A percentile compares a stretch with the other conserved stretches of the same genome.
Conservation (phyloP, 2,797 vertebrate genomes). For the Gymnodraco acuticeps region DNA sequence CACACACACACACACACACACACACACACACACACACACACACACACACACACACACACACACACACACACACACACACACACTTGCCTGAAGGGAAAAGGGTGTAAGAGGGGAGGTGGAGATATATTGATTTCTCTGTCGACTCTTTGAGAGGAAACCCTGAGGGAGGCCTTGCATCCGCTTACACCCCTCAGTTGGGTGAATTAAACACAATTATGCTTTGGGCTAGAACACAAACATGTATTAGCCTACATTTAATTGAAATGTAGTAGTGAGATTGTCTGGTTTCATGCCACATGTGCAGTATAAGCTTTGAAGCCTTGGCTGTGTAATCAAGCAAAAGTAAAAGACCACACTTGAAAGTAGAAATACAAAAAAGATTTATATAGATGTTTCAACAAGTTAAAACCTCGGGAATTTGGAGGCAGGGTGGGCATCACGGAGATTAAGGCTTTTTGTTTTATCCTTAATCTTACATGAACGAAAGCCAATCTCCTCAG, state of each 20-base stretch:
- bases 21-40: too few species aligned
- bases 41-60: too few species aligned
- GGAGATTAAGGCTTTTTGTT: conserved; percentile 55
- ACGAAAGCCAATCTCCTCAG: conserved; percentile 35
- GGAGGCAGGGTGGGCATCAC: conserved; percentile 21
- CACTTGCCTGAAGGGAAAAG: conserved; percentile 49
- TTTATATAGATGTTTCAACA: conserved; percentile 33
- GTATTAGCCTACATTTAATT: conserved; percentile 17
- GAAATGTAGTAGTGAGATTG: conserved; percentile 38
- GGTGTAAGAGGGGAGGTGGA: conserved; percentile 48
- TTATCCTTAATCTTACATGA: conserved; percentile 52
- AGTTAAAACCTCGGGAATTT: conserved; percentile 31
- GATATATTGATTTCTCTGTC: conserved; percentile 72
- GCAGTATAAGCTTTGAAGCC: conserved; percentile 54
- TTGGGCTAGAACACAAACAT: conserved; percentile 47
- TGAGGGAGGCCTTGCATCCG: conserved; percentile 62
- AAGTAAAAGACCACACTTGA: conserved; percentile 19
- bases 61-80: conserved; percentile 12
- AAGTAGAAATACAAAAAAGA: conserved; percentile 32
- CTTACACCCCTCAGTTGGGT: conserved; percentile 54
- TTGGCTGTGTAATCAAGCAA: conserved; percentile 35
- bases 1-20: too few species aligned
- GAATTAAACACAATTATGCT: conserved; percentile 65
- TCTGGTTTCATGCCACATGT: conserved; percentile 57
- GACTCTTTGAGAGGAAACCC: conserved; percentile 66